A percentile compares a stretch with the other conserved stretches of the same genome.
Evolutionary conservation across 2,888 invertebrate genomes (phyloP).

Genomic region (Dione juno): DNA sequence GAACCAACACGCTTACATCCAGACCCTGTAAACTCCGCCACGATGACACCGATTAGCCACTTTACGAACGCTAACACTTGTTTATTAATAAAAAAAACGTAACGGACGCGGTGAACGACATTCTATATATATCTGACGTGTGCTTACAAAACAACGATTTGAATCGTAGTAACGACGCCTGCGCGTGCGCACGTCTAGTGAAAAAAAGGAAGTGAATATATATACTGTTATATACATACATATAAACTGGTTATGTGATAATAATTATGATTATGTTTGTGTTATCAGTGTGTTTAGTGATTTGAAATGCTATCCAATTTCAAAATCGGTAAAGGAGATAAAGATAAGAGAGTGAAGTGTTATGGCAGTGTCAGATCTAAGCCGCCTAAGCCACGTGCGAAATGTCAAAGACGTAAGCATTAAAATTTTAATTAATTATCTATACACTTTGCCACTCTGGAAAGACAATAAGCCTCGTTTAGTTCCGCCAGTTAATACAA

Average conservation of each 20-base stretch:
- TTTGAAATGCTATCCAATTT: conserved; percentile 82
- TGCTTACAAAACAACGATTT: conserved; percentile 69
- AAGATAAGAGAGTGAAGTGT: conserved; percentile 76
- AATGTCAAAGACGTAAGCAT: conserved; percentile 48
- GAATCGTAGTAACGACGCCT: conserved; percentile 48
- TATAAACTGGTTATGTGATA: not conserved
- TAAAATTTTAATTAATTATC: conserved; percentile 65
- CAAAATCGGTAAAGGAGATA: conserved; percentile 81
- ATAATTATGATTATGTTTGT: conserved; percentile 37
- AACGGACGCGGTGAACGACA: conserved; percentile 68
- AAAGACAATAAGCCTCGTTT: too few species aligned
- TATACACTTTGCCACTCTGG: too few species aligned
- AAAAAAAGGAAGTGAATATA: conserved; percentile 26
- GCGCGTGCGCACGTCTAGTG: conserved; percentile 62
- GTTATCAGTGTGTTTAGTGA: conserved; percentile 48
- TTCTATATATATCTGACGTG: conserved; percentile 74
- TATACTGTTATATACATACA: not conserved
- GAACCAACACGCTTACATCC: not conserved
- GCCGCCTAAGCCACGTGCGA: conserved; percentile 67
- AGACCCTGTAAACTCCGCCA: not conserved
- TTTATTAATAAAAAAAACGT: conserved; percentile 56
- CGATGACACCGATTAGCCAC: conserved; percentile 48
- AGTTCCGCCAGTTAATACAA: too few species aligned
- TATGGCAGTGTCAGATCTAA: conserved; percentile 79
- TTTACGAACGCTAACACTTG: conserved; percentile 76